Conservation (phyloP, 92 coral and sea anemone species). For the Zoanthus gigantus region DNA sequence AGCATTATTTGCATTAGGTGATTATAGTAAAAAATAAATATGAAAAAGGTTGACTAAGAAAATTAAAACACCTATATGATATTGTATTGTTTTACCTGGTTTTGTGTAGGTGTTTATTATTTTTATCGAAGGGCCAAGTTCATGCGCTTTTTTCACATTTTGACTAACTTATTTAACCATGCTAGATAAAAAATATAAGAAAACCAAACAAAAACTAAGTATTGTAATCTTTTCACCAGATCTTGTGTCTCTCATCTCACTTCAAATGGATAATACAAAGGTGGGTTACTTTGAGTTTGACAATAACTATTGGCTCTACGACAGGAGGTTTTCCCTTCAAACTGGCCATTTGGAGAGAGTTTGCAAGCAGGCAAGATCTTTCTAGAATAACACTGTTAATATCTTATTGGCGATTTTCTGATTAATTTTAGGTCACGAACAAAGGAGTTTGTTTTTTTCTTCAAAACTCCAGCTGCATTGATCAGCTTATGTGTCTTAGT, state of each 20-base stretch:
- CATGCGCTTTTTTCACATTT: too few species aligned
- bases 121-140: neutral
- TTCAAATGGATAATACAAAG: slow-evolving; percentile 82
- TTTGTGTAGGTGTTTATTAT: neutral
- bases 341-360: neutral
- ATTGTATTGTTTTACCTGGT: too few species aligned
- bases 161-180: too few species aligned
- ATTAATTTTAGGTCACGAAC: slow-evolving; percentile 78
- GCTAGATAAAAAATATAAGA: neutral
- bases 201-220: neutral
- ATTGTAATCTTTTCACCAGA: slow-evolving; percentile 38
- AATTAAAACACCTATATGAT: too few species aligned
- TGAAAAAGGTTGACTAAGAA: too few species aligned
- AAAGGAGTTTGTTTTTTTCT: slow-evolving; percentile 79
- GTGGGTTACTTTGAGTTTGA: slow-evolving; percentile 39
- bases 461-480: slow-evolving; percentile 67
- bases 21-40: too few species aligned
- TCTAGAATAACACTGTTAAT: neutral
- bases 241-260: slow-evolving; percentile 69
- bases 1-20: too few species aligned
- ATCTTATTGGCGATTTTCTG: neutral
- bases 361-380: neutral
- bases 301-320: too few species aligned
- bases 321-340: neutral
- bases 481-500: slow-evolving; percentile 72